Evolutionary conservation across 2,113 vertebrate genomes (phyloP).

Genomic region (Dipodomys spectabilis): DNA sequence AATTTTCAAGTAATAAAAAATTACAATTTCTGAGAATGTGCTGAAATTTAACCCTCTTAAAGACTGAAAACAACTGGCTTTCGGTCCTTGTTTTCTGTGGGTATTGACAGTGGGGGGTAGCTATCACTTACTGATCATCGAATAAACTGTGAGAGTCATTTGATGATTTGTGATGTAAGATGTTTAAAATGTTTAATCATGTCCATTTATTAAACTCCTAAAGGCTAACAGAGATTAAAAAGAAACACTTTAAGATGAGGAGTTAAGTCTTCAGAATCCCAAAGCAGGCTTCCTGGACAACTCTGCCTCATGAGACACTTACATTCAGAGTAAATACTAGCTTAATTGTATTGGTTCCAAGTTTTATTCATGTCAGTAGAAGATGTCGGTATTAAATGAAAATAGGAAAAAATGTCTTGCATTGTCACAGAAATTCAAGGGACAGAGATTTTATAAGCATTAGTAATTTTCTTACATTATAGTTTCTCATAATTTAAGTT

Average conservation of each 20-base stretch:
- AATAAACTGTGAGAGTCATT: background rate
- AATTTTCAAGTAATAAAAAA: conserved; percentile 63
- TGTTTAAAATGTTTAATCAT: conserved; percentile 54
- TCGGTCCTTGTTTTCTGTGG: background rate
- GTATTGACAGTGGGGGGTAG: background rate
- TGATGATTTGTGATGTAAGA: background rate
- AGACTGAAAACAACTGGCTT: background rate
- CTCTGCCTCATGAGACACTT: conserved; percentile 50
- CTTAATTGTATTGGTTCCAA: conserved; percentile 36
- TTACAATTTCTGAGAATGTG: conserved; percentile 53
- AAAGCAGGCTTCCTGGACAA: conserved; percentile 39
- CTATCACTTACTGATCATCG: background rate
- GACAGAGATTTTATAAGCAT: conserved; percentile 63
- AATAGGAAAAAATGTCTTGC: background rate
- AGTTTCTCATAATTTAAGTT: conserved; percentile 65
- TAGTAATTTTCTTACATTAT: conserved; percentile 64
- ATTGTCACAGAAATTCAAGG: conserved; percentile 58
- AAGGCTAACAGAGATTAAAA: conserved; percentile 26
- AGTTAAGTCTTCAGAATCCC: conserved; percentile 55
- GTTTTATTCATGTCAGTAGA: conserved; percentile 50
- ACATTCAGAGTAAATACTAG: conserved; percentile 61
- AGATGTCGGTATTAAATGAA: conserved; percentile 49
- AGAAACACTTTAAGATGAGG: conserved; percentile 52
- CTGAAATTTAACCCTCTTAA: conserved; percentile 51
- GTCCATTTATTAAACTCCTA: background rate